Conservation (phyloP, 2,888 invertebrate species). For the Cancer borealis region DNA sequence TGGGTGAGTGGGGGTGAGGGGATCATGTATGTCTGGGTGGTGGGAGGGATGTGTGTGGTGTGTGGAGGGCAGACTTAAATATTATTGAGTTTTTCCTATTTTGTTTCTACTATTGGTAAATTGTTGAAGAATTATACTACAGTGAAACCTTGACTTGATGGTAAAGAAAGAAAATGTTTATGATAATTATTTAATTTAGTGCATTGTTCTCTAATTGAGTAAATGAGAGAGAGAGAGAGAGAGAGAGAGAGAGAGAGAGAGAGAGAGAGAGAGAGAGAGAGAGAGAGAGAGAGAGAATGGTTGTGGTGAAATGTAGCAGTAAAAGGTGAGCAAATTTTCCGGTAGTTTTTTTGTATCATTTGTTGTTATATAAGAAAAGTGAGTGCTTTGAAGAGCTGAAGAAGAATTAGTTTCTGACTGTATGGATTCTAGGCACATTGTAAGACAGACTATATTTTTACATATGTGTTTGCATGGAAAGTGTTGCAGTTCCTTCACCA, state of each 20-base stretch:
- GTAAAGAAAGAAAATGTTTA: background rate
- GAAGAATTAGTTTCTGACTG: background rate
- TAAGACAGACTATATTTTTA: background rate
- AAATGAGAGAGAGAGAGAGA: too few species aligned
- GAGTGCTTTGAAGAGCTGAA: background rate
- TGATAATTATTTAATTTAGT: background rate
- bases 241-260: conserved; percentile 1
- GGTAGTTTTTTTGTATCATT: background rate
- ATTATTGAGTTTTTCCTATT: background rate
- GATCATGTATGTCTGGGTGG: background rate
- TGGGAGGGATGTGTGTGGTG: background rate
- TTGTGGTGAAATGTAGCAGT: background rate
- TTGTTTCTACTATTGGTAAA: background rate
- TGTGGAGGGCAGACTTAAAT: background rate
- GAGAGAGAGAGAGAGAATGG: too few species aligned
- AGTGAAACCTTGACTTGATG: background rate
- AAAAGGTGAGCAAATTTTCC: background rate
- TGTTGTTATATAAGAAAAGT: background rate
- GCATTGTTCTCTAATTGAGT: background rate
- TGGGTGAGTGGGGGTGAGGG: background rate
- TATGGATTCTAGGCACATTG: background rate
- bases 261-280: conserved; percentile 51
- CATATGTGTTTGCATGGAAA: background rate
- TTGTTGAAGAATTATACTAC: background rate
- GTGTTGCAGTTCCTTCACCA: background rate